Conservation (phyloP, 2,797 vertebrate genomes). For the Spatula clypeata region DNA sequence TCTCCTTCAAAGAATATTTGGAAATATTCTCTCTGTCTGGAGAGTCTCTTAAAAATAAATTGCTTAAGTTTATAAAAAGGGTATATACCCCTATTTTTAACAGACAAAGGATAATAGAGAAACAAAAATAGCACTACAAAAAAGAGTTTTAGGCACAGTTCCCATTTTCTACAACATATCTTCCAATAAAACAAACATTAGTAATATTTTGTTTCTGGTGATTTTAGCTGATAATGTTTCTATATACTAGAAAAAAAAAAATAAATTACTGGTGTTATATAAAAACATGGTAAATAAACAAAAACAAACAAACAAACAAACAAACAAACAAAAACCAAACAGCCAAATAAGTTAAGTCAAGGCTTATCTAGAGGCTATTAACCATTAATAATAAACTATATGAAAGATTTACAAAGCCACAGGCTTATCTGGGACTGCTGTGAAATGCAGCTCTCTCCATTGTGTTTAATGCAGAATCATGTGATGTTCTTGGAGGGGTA, state of each 20-base stretch:
- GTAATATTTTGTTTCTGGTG: not conserved
- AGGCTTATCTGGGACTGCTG: slow-evolving; percentile 6
- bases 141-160: not conserved
- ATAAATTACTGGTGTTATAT: not conserved
- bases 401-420: slow-evolving; percentile 42
- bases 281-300: not conserved
- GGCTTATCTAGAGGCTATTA: slow-evolving; percentile 36
- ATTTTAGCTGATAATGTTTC: not conserved
- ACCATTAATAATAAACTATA: slow-evolving; percentile 26
- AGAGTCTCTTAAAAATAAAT: not conserved
- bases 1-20: not conserved
- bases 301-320: no score
- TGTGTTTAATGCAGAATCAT: not conserved
- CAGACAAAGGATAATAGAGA: not conserved
- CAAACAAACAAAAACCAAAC: not conserved
- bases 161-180: not conserved
- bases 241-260: not conserved
- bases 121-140: not conserved
- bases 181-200: not conserved
- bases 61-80: not conserved
- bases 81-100: not conserved
- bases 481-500: not conserved
- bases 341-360: not conserved
- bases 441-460: slow-evolving; percentile 16
- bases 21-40: not conserved